Evolutionary conservation across 2,113 vertebrate genomes (phyloP).

Genomic region (Channa maculata): DNA sequence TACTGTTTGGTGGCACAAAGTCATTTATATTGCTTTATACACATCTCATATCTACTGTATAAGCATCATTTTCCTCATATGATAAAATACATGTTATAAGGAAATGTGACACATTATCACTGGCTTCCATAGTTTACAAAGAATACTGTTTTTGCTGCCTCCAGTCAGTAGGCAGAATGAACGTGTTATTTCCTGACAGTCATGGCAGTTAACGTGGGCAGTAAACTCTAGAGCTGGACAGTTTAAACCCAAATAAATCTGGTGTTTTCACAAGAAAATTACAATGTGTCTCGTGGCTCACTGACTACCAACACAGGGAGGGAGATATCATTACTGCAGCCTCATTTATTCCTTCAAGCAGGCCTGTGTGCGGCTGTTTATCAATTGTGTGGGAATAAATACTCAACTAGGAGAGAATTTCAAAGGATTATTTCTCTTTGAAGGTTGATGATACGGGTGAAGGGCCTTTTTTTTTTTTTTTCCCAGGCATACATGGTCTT

Average conservation of each 20-base stretch:
- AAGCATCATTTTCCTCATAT: constrained; percentile 13
- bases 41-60: not conserved
- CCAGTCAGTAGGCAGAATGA: constrained; percentile 24
- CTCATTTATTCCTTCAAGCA: constrained; percentile 31
- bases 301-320: constrained; percentile 29
- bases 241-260: constrained; percentile 42
- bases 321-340: constrained; percentile 30
- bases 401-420: constrained; percentile 3
- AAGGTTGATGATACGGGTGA: not conserved
- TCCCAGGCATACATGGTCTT: not conserved
- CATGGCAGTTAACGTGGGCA: constrained; percentile 45
- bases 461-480: not conserved
- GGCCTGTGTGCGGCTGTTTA: constrained; percentile 14
- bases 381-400: constrained; percentile 9
- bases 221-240: constrained; percentile 29
- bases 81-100: not conserved
- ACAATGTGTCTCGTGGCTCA: constrained; percentile 41
- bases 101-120: constrained; percentile 24
- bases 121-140: constrained; percentile 16
- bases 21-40: not conserved
- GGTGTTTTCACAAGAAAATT: constrained; percentile 41
- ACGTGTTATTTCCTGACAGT: constrained; percentile 49
- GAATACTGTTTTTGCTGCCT: not conserved
- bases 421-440: not conserved
- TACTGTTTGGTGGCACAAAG: not conserved